Evolutionary conservation across 2,113 vertebrate species (phyloP).

Genomic region (Rhabdomys dilectus): DNA sequence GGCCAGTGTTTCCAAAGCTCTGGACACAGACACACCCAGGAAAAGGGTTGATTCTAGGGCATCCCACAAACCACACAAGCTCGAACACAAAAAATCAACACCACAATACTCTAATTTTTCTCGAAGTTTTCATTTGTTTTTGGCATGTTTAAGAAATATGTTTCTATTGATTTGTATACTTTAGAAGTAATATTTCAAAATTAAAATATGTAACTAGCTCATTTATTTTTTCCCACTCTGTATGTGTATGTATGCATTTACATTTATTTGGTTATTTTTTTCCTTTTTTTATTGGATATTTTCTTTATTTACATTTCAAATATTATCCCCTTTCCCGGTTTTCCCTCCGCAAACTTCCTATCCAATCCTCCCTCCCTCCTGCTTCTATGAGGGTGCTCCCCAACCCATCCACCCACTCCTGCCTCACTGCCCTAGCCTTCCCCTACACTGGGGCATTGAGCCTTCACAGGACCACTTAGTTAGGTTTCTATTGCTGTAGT

Average conservation of each 20-base stretch:
- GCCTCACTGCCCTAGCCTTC: no score
- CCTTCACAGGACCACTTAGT: background rate
- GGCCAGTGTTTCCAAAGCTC: no score
- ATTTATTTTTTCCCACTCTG: background rate
- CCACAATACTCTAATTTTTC: background rate
- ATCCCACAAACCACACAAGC: background rate
- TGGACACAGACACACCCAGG: background rate
- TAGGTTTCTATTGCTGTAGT: background rate
- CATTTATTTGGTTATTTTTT: no score
- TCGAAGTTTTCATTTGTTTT: background rate
- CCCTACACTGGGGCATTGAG: no score
- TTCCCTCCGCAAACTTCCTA: no score
- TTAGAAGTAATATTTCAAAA: background rate
- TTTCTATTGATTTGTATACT: background rate
- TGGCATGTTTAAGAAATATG: background rate
- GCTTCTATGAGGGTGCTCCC: no score
- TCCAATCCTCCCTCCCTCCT: no score
- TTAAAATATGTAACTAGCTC: background rate
- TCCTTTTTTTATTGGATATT: background rate
- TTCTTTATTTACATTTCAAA: no score
- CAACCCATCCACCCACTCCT: no score
- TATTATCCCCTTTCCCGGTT: no score
- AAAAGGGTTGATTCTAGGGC: background rate
- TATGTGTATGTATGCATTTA: no score
- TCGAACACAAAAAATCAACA: background rate